Evolutionary conservation across 2,888 invertebrate genomes (phyloP), one percentile per base, ranked within the genome.

Genomic region (Schizaphis graminum): DNA sequence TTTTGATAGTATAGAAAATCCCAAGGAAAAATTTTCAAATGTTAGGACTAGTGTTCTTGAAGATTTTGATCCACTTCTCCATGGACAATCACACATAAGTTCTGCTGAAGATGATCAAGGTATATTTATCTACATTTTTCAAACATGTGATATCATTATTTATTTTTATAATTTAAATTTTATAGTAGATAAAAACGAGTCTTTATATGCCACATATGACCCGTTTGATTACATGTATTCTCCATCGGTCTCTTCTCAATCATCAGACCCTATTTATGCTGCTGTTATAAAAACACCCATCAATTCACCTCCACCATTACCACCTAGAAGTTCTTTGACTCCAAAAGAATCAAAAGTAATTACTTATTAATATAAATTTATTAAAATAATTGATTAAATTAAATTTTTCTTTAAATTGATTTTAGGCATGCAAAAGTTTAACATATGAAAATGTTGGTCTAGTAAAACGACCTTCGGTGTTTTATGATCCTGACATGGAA

Each of bases 41-140:
- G 96, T 96, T 87, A 96, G 97, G 95, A 97, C 96, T 92, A 98
- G 98, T 96, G 97, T 98, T 95, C 96, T 98, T 95, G 98, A 98
- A 96, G 98, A 98, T 95, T 98, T 98, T 96, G 98, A 98, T 97
- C 98, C 98, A 90, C 96, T 98, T 96, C 96, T 98, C 95, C 97
- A 96, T n/a, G 92, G 41, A 28, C 49, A 91, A 49, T 57, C 61
- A 61, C 85, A 85, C 21, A 26, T 61, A 28, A 87, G 7, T 67
- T 41, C 91, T 24, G 3, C 28, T 21, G 35, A 85, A 56, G 13
- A 24, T 35, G 91, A 94, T 41, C 67, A 89, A 87, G 86, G 94
- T 91, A 94, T 57, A 13, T 61, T 90, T 90, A 35, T 85, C 7
- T 77, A 44, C 77, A 56, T 89, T 53, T 77, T 87, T 92, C 41